Conservation (phyloP, 1,140 invertebrate species). For the Bombus huntii region DNA sequence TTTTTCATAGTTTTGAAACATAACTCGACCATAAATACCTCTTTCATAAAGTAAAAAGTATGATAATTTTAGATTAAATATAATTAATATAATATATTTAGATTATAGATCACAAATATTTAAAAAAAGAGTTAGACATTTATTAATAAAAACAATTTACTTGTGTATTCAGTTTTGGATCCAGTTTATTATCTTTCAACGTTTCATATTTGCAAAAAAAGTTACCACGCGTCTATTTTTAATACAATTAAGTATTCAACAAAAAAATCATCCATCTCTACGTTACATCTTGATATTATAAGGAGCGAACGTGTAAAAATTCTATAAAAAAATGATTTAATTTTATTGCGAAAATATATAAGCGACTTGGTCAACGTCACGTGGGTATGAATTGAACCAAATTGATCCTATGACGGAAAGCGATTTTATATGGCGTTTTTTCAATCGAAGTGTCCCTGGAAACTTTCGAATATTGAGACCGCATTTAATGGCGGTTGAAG, state of each 20-base stretch:
- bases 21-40: not conserved
- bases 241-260: not conserved
- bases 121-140: not conserved
- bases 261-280: not conserved
- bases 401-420: not conserved
- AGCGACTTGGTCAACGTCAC: not conserved
- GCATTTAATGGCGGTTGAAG: conserved; percentile 35
- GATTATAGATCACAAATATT: not conserved
- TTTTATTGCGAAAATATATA: not conserved
- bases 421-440: conserved; percentile 13
- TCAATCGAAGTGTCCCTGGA: conserved; percentile 37
- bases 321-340: not conserved
- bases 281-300: not conserved
- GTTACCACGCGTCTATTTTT: not conserved
- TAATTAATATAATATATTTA: too few relatives aligned
- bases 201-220: too few relatives aligned
- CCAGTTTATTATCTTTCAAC: not conserved
- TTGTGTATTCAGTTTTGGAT: not conserved
- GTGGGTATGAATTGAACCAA: not conserved
- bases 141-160: not conserved
- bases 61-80: not conserved
- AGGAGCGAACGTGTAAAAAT: not conserved
- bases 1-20: not conserved
- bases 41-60: too few relatives aligned
- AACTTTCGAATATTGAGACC: conserved; percentile 46